phyloP scores from a whole-genome alignment of 2,888 invertebrate species.

The Lasioglossum leucozonium region DNA sequence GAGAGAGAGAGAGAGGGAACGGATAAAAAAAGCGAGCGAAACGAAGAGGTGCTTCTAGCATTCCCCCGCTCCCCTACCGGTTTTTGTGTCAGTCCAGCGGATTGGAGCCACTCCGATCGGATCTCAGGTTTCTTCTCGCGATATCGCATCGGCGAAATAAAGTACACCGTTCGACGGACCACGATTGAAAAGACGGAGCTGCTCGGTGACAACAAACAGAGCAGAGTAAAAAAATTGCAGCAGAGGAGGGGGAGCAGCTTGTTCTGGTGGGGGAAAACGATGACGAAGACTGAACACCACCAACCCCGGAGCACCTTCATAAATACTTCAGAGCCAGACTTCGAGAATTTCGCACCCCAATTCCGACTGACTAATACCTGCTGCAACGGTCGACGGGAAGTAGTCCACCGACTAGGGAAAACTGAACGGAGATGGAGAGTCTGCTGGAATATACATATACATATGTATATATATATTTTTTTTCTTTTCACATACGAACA shows the following conservation, averaged over 20 bases:
- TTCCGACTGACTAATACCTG: slow-evolving; percentile 73
- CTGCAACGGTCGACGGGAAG: slow-evolving; percentile 42
- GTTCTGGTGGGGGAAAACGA: slow-evolving; percentile 50
- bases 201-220: slow-evolving; percentile 20
- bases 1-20: background rate
- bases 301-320: slow-evolving; percentile 72
- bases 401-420: slow-evolving; percentile 48
- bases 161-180: slow-evolving; percentile 39
- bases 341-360: slow-evolving; percentile 77
- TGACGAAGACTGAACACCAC: slow-evolving; percentile 52
- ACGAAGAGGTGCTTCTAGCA: slow-evolving; percentile 35
- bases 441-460: slow-evolving; percentile 34
- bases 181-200: background rate
- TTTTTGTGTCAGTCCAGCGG: slow-evolving; percentile 59
- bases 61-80: too few relatives aligned
- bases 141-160: slow-evolving; percentile 29
- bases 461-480: background rate
- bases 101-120: slow-evolving; percentile 64
- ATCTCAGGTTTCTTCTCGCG: slow-evolving; percentile 56
- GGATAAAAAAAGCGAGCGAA: slow-evolving; percentile 35
- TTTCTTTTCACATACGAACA: background rate
- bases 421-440: slow-evolving; percentile 63
- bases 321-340: slow-evolving; percentile 81
- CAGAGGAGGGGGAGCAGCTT: slow-evolving; percentile 23
- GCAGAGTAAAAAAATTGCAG: slow-evolving; percentile 19